phyloP scores from a whole-genome alignment of 1,140 invertebrate genomes.

The Polypedilum vanderplanki region DNA sequence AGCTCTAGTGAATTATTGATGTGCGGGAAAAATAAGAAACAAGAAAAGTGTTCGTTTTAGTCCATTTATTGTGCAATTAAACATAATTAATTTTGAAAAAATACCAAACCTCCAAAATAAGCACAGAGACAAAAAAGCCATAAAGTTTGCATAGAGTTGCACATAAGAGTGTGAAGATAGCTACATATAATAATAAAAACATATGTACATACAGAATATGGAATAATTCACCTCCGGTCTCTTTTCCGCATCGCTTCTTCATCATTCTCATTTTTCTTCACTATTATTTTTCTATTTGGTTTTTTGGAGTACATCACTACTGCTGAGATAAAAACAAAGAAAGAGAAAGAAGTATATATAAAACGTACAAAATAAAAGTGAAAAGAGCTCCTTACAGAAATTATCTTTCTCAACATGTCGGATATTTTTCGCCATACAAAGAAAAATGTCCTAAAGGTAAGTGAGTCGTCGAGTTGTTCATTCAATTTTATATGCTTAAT shows the following conservation, averaged over 20 bases:
- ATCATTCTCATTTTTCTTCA: background rate
- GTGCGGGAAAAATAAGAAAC: background rate
- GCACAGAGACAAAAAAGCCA: background rate
- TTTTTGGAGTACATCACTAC: background rate
- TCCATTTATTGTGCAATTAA: background rate
- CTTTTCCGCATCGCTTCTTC: background rate
- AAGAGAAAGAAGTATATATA: background rate
- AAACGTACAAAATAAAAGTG: background rate
- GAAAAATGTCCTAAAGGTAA: slow-evolving; percentile 25
- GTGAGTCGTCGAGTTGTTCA: background rate
- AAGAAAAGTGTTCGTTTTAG: background rate
- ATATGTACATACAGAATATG: too few species aligned
- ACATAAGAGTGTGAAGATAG: too few species aligned
- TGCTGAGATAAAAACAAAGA: background rate
- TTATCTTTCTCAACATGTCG: background rate
- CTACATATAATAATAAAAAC: too few species aligned
- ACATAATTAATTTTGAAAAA: background rate
- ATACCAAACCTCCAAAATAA: background rate
- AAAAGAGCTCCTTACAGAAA: background rate
- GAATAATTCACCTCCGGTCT: too few species aligned
- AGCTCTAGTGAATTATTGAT: background rate
- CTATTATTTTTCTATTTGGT: background rate
- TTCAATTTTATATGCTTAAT: too few species aligned
- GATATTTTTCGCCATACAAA: slow-evolving; percentile 20
- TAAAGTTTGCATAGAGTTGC: background rate